Evolutionary conservation across 1,140 invertebrate species (phyloP).

Genomic region (Lepidotrigona ventralis): DNA sequence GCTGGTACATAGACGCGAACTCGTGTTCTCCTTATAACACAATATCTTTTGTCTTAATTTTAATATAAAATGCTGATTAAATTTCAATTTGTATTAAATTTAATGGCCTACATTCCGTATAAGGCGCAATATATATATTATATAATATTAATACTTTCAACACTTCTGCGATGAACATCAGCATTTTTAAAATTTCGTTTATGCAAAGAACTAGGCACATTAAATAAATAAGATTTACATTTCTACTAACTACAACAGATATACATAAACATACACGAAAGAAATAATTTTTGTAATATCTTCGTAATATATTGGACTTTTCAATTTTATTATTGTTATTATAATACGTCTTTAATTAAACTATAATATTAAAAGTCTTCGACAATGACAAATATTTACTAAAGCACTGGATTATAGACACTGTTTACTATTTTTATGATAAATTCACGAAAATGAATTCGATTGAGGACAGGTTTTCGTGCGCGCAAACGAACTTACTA

Average conservation of each 20-base stretch:
- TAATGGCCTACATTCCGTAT: too few species aligned
- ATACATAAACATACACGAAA: rapidly evolving
- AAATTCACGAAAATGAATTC: not conserved
- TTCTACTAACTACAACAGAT: not conserved
- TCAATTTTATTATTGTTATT: too few species aligned
- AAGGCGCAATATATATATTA: too few species aligned
- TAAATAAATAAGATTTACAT: not conserved
- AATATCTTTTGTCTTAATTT: too few species aligned
- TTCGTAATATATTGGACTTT: not conserved
- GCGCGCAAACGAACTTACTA: not conserved
- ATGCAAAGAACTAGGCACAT: not conserved
- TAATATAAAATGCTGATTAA: too few species aligned
- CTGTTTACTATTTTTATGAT: not conserved
- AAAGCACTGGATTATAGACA: not conserved
- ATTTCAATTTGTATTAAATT: too few species aligned
- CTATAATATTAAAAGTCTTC: not conserved
- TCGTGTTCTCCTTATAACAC: too few species aligned
- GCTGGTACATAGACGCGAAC: too few species aligned
- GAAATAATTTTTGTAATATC: not conserved
- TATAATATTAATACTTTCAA: not conserved
- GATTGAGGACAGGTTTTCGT: not conserved
- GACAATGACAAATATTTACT: not conserved
- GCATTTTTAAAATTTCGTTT: not conserved
- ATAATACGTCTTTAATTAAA: too few species aligned
- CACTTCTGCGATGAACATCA: not conserved